These are phyloP conservation scores for Craseonycteris thonglongyai DNA, from an alignment of 2,113 vertebrate species.

Conservation along the genomic window DNA sequence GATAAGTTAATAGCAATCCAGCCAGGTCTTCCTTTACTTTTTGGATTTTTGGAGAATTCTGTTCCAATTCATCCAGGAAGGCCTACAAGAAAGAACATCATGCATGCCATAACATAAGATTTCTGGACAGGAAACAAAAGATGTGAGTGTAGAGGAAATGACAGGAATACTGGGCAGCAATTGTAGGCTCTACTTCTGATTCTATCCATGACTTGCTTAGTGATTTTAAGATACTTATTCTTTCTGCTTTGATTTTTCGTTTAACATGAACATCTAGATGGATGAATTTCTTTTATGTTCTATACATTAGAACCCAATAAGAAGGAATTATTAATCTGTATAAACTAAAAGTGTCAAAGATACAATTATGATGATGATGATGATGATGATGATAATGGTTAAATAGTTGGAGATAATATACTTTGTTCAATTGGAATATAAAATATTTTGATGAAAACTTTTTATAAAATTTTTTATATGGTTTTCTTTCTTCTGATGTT, in stretches of 20 bases:
- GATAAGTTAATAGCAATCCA: conserved; percentile 88
- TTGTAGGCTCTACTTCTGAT: not conserved
- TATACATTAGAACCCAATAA: not conserved
- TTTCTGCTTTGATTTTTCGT: conserved; percentile 29
- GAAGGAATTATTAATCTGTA: not conserved
- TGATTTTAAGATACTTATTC: not conserved
- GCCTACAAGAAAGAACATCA: conserved; percentile 79
- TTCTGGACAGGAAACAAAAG: not conserved
- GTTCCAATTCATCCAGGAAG: conserved; percentile 89
- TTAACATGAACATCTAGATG: conserved; percentile 24
- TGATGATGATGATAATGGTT: not conserved
- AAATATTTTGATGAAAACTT: conserved; percentile 16
- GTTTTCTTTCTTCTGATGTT: not conserved
- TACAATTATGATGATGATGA: not conserved
- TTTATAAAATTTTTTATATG: not conserved
- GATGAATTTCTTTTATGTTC: not conserved
- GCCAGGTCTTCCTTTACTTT: conserved; percentile 88
- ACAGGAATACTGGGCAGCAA: not conserved
- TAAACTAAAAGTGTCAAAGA: not conserved
- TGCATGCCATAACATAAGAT: conserved; percentile 8
- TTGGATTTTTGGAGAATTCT: conserved; percentile 91
- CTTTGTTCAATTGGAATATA: not conserved
- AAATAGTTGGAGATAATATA: not conserved
- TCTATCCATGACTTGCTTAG: not conserved
- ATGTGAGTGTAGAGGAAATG: not conserved